phyloP scores from a whole-genome alignment of 2,888 invertebrate species.

The Alloscopus bannaensis region DNA sequence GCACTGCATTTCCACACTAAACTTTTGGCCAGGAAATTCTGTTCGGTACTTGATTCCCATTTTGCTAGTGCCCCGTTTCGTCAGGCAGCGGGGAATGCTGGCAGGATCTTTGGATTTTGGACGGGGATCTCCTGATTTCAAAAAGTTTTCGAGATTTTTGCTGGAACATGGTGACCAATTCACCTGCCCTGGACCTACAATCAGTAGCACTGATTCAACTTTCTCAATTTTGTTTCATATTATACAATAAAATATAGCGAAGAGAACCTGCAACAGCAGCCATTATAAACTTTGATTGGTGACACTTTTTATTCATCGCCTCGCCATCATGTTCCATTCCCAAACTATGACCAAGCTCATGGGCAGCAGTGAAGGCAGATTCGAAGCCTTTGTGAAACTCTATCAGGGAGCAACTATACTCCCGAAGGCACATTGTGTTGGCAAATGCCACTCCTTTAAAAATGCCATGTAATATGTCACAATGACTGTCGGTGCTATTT shows the following conservation, averaged over 20 bases:
- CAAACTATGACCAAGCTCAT: conserved; percentile 39
- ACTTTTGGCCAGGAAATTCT: conserved; percentile 55
- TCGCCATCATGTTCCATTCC: conserved; percentile 67
- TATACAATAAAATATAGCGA: too few relatives aligned
- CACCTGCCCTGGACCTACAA: conserved; percentile 38
- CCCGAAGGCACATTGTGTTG: conserved; percentile 48
- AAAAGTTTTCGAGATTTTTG: conserved; percentile 44
- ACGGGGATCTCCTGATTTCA: conserved; percentile 34
- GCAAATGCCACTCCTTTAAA: conserved; percentile 43
- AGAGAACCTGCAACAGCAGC: conserved; percentile 34
- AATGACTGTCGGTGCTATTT: too few relatives aligned
- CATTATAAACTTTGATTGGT: conserved; percentile 48
- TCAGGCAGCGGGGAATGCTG: conserved; percentile 31
- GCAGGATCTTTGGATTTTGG: conserved; percentile 25
- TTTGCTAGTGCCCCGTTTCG: conserved; percentile 36
- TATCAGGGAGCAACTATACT: conserved; percentile 57
- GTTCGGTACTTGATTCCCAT: conserved; percentile 28
- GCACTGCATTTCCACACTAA: conserved; percentile 45
- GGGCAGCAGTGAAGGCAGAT: conserved; percentile 32
- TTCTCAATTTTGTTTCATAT: too few relatives aligned
- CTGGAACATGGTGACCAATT: conserved; percentile 61
- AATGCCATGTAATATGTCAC: too few relatives aligned
- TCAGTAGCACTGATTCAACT: neutral
- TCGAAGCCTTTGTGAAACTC: conserved; percentile 44
- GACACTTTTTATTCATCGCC: conserved; percentile 49